phyloP scores from a whole-genome alignment of 1,140 invertebrate genomes.

The Heliconius nattereri region DNA sequence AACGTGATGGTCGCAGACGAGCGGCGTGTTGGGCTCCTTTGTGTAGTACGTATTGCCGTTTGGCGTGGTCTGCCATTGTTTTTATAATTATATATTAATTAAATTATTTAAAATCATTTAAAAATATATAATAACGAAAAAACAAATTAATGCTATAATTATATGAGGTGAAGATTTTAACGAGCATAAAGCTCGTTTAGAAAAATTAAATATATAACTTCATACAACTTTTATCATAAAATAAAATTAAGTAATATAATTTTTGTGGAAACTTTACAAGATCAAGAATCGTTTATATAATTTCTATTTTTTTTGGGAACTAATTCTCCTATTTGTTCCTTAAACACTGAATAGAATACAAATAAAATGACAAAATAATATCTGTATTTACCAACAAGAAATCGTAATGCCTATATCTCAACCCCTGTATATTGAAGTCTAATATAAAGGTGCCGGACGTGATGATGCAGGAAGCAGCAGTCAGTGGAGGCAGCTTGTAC shows the following conservation, averaged over 20 bases:
- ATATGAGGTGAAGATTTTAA: not conserved
- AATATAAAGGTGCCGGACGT: slow-evolving; percentile 72
- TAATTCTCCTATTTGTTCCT: no score
- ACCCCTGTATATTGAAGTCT: slow-evolving; percentile 74
- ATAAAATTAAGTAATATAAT: not conserved
- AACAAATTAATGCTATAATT: not conserved
- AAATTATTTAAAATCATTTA: no score
- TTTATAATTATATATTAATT: not conserved
- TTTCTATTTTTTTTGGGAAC: no score
- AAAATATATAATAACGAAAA: no score
- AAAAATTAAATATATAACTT: not conserved
- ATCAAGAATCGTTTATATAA: no score
- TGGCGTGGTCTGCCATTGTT: slow-evolving; percentile 55
- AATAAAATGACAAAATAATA: not conserved
- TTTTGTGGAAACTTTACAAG: no score
- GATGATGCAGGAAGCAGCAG: slow-evolving; percentile 67
- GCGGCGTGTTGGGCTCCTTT: slow-evolving; percentile 57
- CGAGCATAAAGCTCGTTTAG: not conserved
- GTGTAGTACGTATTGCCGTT: slow-evolving; percentile 71
- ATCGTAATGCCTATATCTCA: slow-evolving; percentile 69
- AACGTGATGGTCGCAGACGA: slow-evolving; percentile 70
- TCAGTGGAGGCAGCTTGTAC: slow-evolving; percentile 72
- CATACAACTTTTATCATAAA: not conserved
- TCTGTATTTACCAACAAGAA: slow-evolving; percentile 59
- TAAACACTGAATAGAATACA: no score